Evolutionary conservation across 2,888 invertebrate species (phyloP), one percentile per base, ranked within the genome.

Genomic region (Limnephilus marmoratus): DNA sequence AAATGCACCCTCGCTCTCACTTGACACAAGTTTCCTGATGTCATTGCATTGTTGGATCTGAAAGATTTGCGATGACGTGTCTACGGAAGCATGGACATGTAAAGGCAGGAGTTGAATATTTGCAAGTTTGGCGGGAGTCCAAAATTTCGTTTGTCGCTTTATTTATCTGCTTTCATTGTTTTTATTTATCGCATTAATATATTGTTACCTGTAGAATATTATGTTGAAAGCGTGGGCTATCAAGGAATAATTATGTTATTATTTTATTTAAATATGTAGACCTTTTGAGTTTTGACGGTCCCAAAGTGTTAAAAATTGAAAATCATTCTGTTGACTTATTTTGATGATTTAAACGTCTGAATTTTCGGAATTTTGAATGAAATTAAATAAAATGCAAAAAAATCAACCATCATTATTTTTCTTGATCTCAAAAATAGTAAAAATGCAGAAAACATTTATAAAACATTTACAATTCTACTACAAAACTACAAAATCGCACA

Each of bases 41-140:
- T 87, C 91, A 91, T 91, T 91, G 86, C 86, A 91, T 91, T 82
- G 80, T 85, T 12, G n/a, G 68, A 90, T 85, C 85, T 85, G 90
- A 90, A 68, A 68, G 68, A 85, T 86, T 81, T 81, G 87, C 81
- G 49, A 87, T 91, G 91, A 91, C 91, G 49, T 29, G 91, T 29
- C 68, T 15, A 37, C 87, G 91, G 80, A 86, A 85, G 41, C 29
- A 81, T 80, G 41, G 91, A 87, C 68, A 68, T 29, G 29, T 49
- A 41, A 18, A 45, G 86, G 18, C 37, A 86, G 86, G 45, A 68
- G 68, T 68, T 68, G 68, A 68, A 68, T 68, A 68, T 68, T 68
- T 68, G 68, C 68, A 68, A 24, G 24, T 68, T 68, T 68, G 68
- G 68, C 68, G 24, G 7, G 24, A n/a, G 9, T 24, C 68, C 68